Evolutionary conservation across 2,113 vertebrate genomes (phyloP).

Genomic region (Leptodactylus fuscus): DNA sequence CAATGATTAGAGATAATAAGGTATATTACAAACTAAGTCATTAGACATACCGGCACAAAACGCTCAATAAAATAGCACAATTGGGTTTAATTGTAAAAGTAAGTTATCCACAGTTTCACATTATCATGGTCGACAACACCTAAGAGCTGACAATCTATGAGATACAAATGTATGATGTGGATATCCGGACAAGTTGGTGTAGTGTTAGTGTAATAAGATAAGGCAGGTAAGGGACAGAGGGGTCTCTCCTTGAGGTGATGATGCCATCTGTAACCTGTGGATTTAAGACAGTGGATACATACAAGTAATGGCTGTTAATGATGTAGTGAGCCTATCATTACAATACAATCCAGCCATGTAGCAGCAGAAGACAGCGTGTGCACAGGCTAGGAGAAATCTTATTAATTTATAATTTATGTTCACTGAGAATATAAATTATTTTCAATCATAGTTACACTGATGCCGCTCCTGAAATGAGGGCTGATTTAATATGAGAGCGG

Average conservation of each 20-base stretch:
- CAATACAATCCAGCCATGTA: not conserved
- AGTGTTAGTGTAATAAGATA: too few relatives aligned
- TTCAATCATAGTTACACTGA: slow-evolving; percentile 31
- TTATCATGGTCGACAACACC: too few relatives aligned
- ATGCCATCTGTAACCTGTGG: not conserved
- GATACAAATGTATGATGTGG: not conserved
- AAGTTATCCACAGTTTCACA: not conserved
- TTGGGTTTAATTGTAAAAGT: not conserved
- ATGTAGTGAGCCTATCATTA: not conserved
- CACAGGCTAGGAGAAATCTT: slow-evolving; percentile 3
- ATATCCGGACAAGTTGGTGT: slow-evolving; percentile 7
- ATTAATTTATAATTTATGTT: slow-evolving; percentile 50
- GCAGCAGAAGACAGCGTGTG: not conserved
- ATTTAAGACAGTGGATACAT: not conserved
- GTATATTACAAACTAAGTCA: not conserved
- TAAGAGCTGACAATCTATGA: slow-evolving; percentile 18
- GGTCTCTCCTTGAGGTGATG: not conserved
- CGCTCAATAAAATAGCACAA: not conserved
- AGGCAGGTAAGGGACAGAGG: too few relatives aligned
- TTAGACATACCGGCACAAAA: not conserved
- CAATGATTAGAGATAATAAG: not conserved
- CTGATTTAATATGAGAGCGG: slow-evolving; percentile 16
- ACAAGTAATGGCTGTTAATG: slow-evolving; percentile 2
- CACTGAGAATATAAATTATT: slow-evolving; percentile 43
- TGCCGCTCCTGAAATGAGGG: not conserved